Conservation (phyloP, 2,888 invertebrate genomes). For the Erannis defoliaria region DNA sequence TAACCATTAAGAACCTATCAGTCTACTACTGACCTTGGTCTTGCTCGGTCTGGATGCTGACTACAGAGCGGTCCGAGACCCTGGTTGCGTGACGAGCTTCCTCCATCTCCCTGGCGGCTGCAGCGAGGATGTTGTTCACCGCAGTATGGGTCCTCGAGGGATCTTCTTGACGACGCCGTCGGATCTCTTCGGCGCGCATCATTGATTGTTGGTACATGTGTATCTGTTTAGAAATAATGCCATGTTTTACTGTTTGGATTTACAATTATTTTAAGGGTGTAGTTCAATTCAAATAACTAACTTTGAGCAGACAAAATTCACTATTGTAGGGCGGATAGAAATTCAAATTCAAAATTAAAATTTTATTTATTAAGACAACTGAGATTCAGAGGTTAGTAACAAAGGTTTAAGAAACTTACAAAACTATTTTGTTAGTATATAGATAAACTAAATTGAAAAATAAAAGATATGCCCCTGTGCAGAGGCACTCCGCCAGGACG, state of each 20-base stretch:
- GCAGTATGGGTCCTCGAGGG: constrained; percentile 77
- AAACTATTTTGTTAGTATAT: no score
- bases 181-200: constrained; percentile 82
- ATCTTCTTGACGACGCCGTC: constrained; percentile 76
- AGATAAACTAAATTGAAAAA: no score
- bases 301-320: no score
- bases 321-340: no score
- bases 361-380: no score
- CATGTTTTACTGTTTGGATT: not conserved
- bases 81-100: constrained; percentile 70
- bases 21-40: constrained; percentile 59
- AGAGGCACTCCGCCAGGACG: no score
- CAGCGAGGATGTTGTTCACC: constrained; percentile 82
- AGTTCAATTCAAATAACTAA: no score
- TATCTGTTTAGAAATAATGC: constrained; percentile 58
- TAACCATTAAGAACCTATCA: not conserved
- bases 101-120: constrained; percentile 82
- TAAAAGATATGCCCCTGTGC: no score
- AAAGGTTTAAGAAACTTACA: no score
- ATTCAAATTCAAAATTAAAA: no score
- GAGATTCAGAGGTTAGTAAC: no score
- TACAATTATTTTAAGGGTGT: not conserved
- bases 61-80: constrained; percentile 60
- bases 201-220: constrained; percentile 85
- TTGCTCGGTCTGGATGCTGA: constrained; percentile 79